Base-by-base conservation (phyloP, 1,140 invertebrate species). In the Zaprionus ghesquierei region DNA sequence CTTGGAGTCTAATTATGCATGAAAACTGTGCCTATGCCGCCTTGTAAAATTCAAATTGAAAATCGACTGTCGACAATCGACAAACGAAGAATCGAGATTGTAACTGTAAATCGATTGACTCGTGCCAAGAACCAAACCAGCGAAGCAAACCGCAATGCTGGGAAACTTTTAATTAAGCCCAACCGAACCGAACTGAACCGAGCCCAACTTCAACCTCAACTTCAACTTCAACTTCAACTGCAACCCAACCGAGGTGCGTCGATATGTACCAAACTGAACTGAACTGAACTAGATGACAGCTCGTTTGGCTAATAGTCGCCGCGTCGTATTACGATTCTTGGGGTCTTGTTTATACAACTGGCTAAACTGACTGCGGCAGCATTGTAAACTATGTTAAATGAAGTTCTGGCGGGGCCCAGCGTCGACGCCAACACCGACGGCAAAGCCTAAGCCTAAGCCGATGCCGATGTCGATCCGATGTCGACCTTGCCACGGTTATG, bases 1-100 rank as follows among this genome's bases (percentile, higher is more conserved):
- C 41, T 35, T 51, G n/a, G 25, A 27, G 64, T 66, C 74, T 75
- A 77, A 86, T 81, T 81, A 86, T 86, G 81, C 81, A 81, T 81
- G 73, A 71, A 77, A 86, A 80, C 81, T 68, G 58, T 76, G 81
- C 70, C 59, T 75, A 27, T 79, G 64, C 51, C 62, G 64, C 51
- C 62, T 86, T 77, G 69, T 54, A 58, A 65, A 82, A 81, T 78
- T 79, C 61, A 63, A 60, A 74, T 33, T 59, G 35, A 33, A 58
- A 60, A 58, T 59, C 27, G 23, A 46, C n/a, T 15, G 15, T 41
- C 35, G n/a, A 41, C n/a, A 41, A 69, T 51, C 12, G n/a, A 53
- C 4, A 54, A 54, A 10, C 2, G 29, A n/a, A 10, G 29, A 50
- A 60, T 56, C 41, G 46, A 31, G 20, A 66, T 41, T 44, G 41